phyloP scores from a whole-genome alignment of 1,140 invertebrate species.

The Drosophila bifasciata region DNA sequence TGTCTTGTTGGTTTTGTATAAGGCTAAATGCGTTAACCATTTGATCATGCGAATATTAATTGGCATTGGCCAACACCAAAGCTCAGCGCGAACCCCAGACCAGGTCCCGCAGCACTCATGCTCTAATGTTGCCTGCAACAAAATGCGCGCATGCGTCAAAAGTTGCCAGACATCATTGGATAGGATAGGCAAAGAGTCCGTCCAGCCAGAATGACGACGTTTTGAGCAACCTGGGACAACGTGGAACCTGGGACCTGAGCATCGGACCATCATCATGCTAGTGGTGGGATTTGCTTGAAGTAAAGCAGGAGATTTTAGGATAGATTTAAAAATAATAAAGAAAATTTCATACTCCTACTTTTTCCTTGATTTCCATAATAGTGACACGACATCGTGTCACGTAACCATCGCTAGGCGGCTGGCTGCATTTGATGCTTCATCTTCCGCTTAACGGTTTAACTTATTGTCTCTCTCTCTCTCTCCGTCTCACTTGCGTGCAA shows the following conservation, averaged over 20 bases:
- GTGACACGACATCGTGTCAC: constrained; percentile 18
- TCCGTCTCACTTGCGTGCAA: constrained; percentile 71
- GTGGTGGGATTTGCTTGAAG: not conserved
- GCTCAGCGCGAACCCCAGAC: constrained; percentile 48
- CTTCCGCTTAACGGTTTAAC: constrained; percentile 70
- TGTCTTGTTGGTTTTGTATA: constrained; percentile 77
- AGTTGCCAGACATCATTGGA: constrained; percentile 36
- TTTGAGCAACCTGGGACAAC: constrained; percentile 23
- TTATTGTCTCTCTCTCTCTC: constrained; percentile 65
- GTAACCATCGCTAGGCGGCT: constrained; percentile 23
- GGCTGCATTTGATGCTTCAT: constrained; percentile 55
- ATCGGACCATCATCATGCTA: not conserved
- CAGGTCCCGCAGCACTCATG: constrained; percentile 14
- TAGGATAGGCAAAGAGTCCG: constrained; percentile 33
- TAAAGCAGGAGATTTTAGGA: not conserved
- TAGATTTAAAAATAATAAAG: not conserved
- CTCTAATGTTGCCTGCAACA: constrained; percentile 70
- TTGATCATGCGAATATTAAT: constrained; percentile 83
- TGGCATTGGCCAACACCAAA: constrained; percentile 71
- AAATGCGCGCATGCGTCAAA: constrained; percentile 66
- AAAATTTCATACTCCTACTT: too few relatives aligned
- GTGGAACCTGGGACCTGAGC: constrained; percentile 15
- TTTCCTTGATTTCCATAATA: too few relatives aligned
- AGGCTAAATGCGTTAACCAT: constrained; percentile 82
- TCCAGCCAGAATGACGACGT: constrained; percentile 71